phyloP scores from a whole-genome alignment of 2,888 invertebrate species.

The Pedicia rivosa region DNA sequence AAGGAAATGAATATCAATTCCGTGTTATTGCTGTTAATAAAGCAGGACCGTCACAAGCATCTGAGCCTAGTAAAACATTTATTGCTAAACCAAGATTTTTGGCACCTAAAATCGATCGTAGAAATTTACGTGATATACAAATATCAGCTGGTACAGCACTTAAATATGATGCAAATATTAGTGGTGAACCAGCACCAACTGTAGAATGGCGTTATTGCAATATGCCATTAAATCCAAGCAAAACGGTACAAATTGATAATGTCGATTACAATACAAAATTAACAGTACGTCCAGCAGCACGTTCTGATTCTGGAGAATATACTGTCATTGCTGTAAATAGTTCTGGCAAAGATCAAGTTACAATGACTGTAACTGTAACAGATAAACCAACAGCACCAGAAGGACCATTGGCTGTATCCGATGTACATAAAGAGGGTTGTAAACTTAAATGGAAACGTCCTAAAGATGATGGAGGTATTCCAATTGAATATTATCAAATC shows the following conservation, averaged over 20 bases:
- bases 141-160: slow-evolving; percentile 84
- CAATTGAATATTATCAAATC: slow-evolving; percentile 90
- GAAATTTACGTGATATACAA: slow-evolving; percentile 77
- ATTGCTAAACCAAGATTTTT: slow-evolving; percentile 74
- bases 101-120: slow-evolving; percentile 90
- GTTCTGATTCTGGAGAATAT: slow-evolving; percentile 77
- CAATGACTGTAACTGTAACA: slow-evolving; percentile 65
- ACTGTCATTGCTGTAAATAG: slow-evolving; percentile 72
- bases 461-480: slow-evolving; percentile 85
- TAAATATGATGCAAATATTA: slow-evolving; percentile 84
- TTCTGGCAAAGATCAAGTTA: slow-evolving; percentile 72
- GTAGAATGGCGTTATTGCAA: slow-evolving; percentile 85
- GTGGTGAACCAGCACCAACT: slow-evolving; percentile 89
- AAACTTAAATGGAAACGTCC: slow-evolving; percentile 93
- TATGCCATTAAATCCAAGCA: slow-evolving; percentile 49
- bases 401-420: slow-evolving; percentile 75
- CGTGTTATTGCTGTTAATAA: slow-evolving; percentile 89
- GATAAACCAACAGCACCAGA: slow-evolving; percentile 80
- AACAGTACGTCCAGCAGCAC: slow-evolving; percentile 59
- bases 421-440: slow-evolving; percentile 85
- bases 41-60: slow-evolving; percentile 86
- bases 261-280: slow-evolving; percentile 80
- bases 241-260: slow-evolving; percentile 65
- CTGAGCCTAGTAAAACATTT: slow-evolving; percentile 73
- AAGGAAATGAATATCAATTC: slow-evolving; percentile 96